Evolutionary conservation across 1,140 invertebrate genomes (phyloP).

Genomic region (Ostrea edulis): DNA sequence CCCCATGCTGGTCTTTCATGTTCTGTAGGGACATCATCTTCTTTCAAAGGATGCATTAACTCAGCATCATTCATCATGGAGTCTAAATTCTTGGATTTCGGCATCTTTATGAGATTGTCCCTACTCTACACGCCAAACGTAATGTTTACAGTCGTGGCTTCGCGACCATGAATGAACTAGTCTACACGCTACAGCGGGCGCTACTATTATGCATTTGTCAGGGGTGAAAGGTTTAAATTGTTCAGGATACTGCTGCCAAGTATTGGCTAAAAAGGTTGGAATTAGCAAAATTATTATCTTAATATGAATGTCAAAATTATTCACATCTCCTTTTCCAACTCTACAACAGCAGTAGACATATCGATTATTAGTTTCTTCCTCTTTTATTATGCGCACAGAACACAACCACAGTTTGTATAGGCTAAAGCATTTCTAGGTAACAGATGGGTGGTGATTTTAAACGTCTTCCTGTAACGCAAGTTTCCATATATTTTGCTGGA

Average conservation of each 20-base stretch:
- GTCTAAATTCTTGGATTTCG: slow-evolving; percentile 17
- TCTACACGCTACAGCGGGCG: background rate
- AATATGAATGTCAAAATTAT: too few relatives aligned
- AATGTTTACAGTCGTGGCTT: background rate
- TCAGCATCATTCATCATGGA: background rate
- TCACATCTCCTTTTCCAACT: too few relatives aligned
- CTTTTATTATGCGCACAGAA: background rate
- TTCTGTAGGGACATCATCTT: background rate
- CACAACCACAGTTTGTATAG: background rate
- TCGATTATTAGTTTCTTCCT: background rate
- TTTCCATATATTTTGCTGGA: too few relatives aligned
- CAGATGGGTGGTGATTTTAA: background rate
- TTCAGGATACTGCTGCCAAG: too few relatives aligned
- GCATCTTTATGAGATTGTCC: background rate
- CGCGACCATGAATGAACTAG: background rate
- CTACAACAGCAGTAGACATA: too few relatives aligned
- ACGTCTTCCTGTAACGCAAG: too few relatives aligned
- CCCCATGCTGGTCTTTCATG: slow-evolving; percentile 62
- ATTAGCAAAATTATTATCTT: too few relatives aligned
- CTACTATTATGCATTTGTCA: background rate
- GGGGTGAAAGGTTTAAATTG: background rate
- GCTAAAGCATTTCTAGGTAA: background rate
- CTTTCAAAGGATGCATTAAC: slow-evolving; percentile 5
- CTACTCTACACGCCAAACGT: background rate
- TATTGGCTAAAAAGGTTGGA: too few relatives aligned